Percentiles rank a stretch among this genome's conserved stretches.
Conservation (phyloP, 2,888 invertebrate species). For the Entomobrya multifasciata region DNA sequence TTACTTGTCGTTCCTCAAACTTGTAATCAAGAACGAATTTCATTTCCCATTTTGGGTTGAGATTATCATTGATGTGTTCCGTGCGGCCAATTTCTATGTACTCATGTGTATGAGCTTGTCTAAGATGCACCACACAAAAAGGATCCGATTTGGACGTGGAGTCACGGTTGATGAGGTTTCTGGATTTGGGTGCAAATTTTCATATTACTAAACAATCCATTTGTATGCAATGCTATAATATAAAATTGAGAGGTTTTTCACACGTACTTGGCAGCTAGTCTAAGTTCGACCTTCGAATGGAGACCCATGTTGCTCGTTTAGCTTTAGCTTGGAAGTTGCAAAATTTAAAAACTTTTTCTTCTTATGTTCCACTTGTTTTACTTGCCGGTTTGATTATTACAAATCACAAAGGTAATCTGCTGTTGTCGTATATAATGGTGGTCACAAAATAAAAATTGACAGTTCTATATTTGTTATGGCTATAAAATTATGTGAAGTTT, state of each 20-base stretch:
- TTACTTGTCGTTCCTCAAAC: conserved; percentile 81
- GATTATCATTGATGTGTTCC: conserved; percentile 80
- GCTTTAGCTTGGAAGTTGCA: too few species aligned
- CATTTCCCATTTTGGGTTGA: conserved; percentile 82
- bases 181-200: conserved; percentile 20
- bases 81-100: conserved; percentile 80
- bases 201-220: neutral
- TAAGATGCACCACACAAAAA: conserved; percentile 81
- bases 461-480: too few species aligned
- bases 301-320: conserved; percentile 33
- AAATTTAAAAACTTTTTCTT: neutral
- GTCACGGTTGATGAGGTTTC: conserved; percentile 73
- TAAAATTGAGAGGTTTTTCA: too few species aligned
- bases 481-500: too few species aligned
- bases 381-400: too few species aligned
- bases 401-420: too few species aligned
- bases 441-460: too few species aligned
- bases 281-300: conserved; percentile 70
- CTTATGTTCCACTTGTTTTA: neutral
- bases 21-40: conserved; percentile 82
- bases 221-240: neutral
- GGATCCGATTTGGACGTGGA: conserved; percentile 80
- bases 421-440: too few species aligned
- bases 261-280: conserved; percentile 75
- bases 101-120: conserved; percentile 74